Evolutionary conservation across 2,797 vertebrate species (phyloP).

Genomic region (Bryconaethiops microstoma): DNA sequence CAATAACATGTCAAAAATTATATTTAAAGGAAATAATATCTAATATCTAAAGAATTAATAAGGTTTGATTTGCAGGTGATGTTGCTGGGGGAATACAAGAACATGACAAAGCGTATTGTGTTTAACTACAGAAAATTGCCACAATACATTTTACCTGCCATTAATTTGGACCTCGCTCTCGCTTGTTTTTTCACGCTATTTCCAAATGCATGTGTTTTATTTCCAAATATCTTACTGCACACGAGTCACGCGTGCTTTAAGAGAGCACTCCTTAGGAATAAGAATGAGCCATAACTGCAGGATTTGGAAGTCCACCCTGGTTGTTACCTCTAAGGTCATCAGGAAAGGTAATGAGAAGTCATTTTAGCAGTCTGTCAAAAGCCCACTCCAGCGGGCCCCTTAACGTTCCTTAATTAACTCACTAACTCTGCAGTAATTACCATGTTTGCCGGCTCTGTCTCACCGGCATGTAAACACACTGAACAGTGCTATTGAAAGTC

Average conservation of each 20-base stretch:
- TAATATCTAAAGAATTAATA: no score
- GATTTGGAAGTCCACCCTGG: constrained; percentile 23
- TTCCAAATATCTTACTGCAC: not conserved
- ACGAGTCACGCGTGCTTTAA: not conserved
- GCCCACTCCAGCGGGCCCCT: constrained; percentile 48
- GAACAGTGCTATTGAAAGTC: constrained; percentile 29
- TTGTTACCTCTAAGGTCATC: constrained; percentile 43
- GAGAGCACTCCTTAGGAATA: not conserved
- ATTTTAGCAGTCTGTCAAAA: constrained; percentile 56
- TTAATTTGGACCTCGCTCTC: no score
- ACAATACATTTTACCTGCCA: no score
- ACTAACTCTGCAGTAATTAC: constrained; percentile 55
- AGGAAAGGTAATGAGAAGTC: constrained; percentile 53
- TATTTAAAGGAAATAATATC: no score
- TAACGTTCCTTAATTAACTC: constrained; percentile 58
- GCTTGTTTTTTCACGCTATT: not conserved
- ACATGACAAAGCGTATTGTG: no score
- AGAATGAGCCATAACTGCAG: not conserved
- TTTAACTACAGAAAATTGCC: no score
- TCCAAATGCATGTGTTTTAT: not conserved
- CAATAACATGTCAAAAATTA: no score
- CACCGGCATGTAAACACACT: constrained; percentile 40
- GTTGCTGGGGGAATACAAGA: no score
- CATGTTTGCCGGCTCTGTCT: constrained; percentile 53
- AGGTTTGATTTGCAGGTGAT: no score